Percentiles rank a stretch among this genome's conserved stretches.
phyloP scores from a whole-genome alignment of 2,113 vertebrate species.

The Rhizomys pruinosus region DNA sequence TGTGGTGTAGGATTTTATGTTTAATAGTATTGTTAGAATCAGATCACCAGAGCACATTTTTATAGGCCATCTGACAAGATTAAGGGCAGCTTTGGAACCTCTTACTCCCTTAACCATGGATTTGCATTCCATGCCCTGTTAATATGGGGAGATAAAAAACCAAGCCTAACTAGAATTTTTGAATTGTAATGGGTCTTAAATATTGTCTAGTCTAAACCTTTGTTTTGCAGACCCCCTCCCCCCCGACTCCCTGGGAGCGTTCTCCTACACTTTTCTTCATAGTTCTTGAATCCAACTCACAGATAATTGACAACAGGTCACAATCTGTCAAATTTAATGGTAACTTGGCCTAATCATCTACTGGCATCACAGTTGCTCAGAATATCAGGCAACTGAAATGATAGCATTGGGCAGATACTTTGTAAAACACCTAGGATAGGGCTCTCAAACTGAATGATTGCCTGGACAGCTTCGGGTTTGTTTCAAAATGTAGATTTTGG shows the following conservation, averaged over 20 bases:
- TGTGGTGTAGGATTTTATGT: conserved; percentile 27
- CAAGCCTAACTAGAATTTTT: conserved; percentile 27
- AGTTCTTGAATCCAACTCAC: conserved; percentile 3
- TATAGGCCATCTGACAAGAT: conserved; percentile 45
- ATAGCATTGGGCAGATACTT: neutral
- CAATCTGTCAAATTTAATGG: neutral
- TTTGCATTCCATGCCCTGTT: conserved; percentile 45
- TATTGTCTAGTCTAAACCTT: neutral
- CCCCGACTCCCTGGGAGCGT: neutral
- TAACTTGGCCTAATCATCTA: neutral
- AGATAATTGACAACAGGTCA: neutral
- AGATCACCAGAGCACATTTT: conserved; percentile 39
- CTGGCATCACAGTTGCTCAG: neutral
- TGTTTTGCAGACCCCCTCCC: neutral
- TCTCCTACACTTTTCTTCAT: neutral
- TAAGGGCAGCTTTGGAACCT: conserved; percentile 46
- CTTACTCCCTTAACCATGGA: neutral
- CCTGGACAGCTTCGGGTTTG: neutral
- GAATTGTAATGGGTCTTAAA: neutral
- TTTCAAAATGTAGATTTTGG: neutral
- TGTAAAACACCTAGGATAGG: neutral
- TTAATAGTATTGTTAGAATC: conserved; percentile 59
- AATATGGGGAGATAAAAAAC: conserved; percentile 8
- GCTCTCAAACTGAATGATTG: neutral
- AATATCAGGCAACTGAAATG: neutral